phyloP scores from a whole-genome alignment of 2,797 vertebrate genomes.

The Chaetophractus vellerosus region DNA sequence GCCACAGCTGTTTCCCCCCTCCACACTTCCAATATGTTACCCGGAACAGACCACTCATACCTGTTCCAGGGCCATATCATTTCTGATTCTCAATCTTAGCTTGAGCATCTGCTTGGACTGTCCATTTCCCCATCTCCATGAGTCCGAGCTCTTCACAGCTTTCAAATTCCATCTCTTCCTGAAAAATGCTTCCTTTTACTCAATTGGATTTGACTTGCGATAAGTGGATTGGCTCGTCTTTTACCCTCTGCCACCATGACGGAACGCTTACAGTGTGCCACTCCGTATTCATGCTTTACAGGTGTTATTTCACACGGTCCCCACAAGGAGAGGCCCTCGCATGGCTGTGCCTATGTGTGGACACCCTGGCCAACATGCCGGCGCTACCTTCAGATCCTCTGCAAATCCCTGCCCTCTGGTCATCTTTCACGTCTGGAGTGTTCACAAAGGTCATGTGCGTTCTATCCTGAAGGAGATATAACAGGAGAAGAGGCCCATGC shows the following conservation, averaged over 20 bases:
- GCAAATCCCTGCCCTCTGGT: not conserved
- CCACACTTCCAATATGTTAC: not conserved
- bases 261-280: not conserved
- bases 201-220: not conserved
- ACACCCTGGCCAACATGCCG: not conserved
- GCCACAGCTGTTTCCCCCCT: too few species aligned
- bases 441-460: not conserved
- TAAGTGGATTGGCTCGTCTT: not conserved
- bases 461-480: not conserved
- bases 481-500: not conserved
- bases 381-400: not conserved
- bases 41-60: not conserved
- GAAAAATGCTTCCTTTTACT: not conserved
- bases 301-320: not conserved
- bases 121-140: not conserved
- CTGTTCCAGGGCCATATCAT: not conserved
- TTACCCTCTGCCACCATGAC: not conserved
- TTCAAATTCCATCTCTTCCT: not conserved
- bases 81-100: not conserved
- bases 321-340: not conserved
- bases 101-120: not conserved
- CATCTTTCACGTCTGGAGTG: not conserved
- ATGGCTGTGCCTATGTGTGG: not conserved
- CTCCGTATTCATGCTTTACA: not conserved
- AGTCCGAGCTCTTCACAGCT: constrained; percentile 4